A percentile compares a stretch with the other conserved stretches of the same genome.
phyloP scores from a whole-genome alignment of 2,797 vertebrate genomes.

The Poecilia picta region DNA sequence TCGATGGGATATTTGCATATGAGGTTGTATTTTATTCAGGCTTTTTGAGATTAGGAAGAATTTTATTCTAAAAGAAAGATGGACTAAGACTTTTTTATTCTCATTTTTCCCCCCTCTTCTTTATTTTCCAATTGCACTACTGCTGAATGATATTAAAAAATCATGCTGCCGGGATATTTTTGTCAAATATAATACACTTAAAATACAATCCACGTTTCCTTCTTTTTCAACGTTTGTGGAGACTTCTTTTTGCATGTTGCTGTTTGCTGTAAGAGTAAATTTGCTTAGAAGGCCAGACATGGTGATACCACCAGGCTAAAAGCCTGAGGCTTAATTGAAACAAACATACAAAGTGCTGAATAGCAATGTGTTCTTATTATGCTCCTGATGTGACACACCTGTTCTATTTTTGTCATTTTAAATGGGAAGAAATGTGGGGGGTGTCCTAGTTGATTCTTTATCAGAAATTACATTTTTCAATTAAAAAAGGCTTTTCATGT shows the following conservation, averaged over 20 bases:
- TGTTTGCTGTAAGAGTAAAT: neutral
- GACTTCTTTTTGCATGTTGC: neutral
- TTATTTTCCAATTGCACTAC: neutral
- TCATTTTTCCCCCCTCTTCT: neutral
- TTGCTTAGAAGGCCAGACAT: neutral
- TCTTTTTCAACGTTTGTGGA: neutral
- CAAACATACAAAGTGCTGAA: neutral
- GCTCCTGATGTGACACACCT: too few species aligned
- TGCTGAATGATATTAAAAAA: neutral
- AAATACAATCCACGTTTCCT: neutral
- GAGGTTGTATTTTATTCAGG: neutral
- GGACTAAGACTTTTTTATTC: too few species aligned
- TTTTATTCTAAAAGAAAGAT: neutral
- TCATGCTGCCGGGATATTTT: neutral
- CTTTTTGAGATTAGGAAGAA: neutral
- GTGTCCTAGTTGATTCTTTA: neutral
- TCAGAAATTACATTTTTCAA: neutral
- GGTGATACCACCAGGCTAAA: neutral
- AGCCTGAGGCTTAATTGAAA: neutral
- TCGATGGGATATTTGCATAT: neutral
- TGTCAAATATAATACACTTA: neutral
- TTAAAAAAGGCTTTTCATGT: neutral
- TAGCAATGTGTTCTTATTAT: neutral
- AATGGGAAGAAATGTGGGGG: neutral
- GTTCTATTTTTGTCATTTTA: neutral